Percentiles rank a stretch among this genome's conserved stretches.
These are phyloP conservation scores for Cotesia glomerata DNA, from an alignment of 1,140 invertebrate species.

Conservation along the genomic window DNA sequence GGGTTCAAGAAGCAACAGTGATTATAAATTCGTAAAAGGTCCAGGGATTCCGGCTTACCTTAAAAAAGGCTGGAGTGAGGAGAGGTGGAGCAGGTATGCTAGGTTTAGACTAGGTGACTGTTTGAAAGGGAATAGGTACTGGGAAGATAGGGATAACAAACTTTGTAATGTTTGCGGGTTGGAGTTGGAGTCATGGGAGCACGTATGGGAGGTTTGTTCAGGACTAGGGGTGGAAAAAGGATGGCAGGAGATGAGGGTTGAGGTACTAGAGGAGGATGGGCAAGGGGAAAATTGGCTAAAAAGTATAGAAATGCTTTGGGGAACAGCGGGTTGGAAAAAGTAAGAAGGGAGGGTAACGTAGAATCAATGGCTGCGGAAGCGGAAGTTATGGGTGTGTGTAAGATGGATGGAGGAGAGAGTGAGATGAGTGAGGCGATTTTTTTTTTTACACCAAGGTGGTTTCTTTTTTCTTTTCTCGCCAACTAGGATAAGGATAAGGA, in stretches of 20 bases:
- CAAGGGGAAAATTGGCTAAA: neutral
- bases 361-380: neutral
- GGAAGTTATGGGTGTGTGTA: too few species aligned
- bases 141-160: neutral
- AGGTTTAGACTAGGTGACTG: neutral
- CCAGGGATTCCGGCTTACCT: conserved; percentile 13
- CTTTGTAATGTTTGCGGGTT: conserved; percentile 3
- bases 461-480: too few species aligned
- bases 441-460: too few species aligned
- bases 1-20: conserved; percentile 10
- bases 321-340: neutral
- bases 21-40: conserved; percentile 10
- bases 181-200: conserved; percentile 11
- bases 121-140: conserved; percentile 1
- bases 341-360: neutral
- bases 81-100: conserved; percentile 11
- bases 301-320: neutral
- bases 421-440: too few species aligned
- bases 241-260: neutral
- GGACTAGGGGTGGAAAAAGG: neutral
- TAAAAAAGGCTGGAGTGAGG: conserved; percentile 5
- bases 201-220: conserved; percentile 8
- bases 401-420: too few species aligned
- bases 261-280: neutral
- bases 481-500: too few species aligned